Evolutionary conservation across 2,797 vertebrate genomes (phyloP).

Genomic region (Anguilla marmorata): DNA sequence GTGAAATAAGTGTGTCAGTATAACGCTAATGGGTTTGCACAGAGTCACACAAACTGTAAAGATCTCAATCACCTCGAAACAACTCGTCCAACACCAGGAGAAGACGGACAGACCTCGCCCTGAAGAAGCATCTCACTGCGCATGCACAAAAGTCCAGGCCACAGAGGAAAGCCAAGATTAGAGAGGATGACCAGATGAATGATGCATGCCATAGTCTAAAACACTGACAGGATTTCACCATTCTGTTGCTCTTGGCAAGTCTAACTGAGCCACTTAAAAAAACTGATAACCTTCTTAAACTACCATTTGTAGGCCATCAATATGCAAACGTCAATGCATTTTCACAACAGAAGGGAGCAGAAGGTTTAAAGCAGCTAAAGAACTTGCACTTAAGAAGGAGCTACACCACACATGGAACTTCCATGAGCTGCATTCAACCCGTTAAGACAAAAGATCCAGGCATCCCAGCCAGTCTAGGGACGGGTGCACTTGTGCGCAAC

Average conservation of each 20-base stretch:
- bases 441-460: background rate
- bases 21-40: background rate
- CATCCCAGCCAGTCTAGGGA: background rate
- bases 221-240: background rate
- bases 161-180: background rate
- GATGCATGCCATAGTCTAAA: background rate
- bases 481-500: background rate
- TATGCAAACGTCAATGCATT: background rate
- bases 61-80: background rate
- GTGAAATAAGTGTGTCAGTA: constrained; percentile 11
- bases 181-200: too few relatives aligned
- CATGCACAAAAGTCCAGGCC: background rate
- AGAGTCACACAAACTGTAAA: background rate
- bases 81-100: background rate
- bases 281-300: background rate
- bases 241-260: background rate
- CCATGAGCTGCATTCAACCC: background rate
- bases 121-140: background rate
- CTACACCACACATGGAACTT: background rate
- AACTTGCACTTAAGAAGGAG: background rate
- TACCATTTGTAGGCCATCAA: background rate
- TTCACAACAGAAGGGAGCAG: background rate
- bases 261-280: background rate
- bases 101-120: background rate
- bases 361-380: background rate